Conservation (phyloP, 2,113 vertebrate species). For the Channa maculata region DNA sequence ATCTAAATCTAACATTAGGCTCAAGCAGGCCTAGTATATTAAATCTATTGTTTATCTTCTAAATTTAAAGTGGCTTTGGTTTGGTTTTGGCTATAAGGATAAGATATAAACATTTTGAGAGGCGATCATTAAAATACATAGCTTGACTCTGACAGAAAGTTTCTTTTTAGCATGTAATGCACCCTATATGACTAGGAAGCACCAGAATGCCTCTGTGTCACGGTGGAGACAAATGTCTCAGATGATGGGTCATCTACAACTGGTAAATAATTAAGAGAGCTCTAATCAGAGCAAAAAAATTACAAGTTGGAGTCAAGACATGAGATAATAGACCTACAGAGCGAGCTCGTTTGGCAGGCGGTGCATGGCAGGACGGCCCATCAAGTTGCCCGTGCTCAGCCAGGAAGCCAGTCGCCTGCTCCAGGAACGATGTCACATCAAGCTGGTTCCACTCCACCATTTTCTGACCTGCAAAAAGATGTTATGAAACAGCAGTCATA, state of each 20-base stretch:
- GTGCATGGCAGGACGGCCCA: constrained; percentile 92
- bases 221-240: too few species aligned
- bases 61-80: too few species aligned
- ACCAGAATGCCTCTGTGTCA: too few species aligned
- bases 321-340: constrained; percentile 87
- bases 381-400: constrained; percentile 97
- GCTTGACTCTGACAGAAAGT: too few species aligned
- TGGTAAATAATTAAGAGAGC: not conserved
- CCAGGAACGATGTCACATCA: constrained; percentile 96
- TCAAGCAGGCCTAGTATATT: too few species aligned
- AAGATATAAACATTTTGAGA: too few species aligned
- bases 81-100: too few species aligned
- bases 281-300: constrained; percentile 9
- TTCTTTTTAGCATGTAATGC: too few species aligned
- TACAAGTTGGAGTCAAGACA: constrained; percentile 11
- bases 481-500: constrained; percentile 8
- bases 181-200: too few species aligned
- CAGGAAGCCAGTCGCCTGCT: constrained; percentile 96
- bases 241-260: not conserved
- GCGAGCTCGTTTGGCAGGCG: constrained; percentile 92
- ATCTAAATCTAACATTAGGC: too few species aligned
- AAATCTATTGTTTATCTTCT: too few species aligned
- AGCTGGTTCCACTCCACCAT: constrained; percentile 98
- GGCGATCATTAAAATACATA: too few species aligned
- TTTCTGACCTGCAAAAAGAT: constrained; percentile 89